Evolutionary conservation across 2,888 invertebrate species (phyloP).

Genomic region (Luperina nickerlii): DNA sequence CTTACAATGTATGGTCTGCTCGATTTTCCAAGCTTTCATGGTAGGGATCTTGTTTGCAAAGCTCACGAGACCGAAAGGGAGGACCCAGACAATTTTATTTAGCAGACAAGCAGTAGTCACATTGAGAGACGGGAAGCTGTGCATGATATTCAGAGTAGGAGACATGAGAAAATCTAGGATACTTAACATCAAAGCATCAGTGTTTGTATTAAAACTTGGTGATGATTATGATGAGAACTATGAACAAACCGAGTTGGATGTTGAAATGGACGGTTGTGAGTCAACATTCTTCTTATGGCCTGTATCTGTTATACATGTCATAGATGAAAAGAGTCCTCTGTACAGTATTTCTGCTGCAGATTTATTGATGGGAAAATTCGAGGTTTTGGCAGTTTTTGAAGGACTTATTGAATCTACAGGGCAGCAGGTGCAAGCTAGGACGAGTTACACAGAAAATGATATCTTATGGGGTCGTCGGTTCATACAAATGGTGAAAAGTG

Average conservation of each 20-base stretch:
- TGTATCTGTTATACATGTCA: slow-evolving; percentile 97
- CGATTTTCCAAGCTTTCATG: slow-evolving; percentile 95
- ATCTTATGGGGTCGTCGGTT: slow-evolving; percentile 97
- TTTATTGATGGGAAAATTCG: slow-evolving; percentile 95
- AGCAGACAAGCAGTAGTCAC: slow-evolving; percentile 97
- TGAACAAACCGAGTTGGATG: slow-evolving; percentile 94
- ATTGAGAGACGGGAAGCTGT: slow-evolving; percentile 95
- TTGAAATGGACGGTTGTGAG: slow-evolving; percentile 95
- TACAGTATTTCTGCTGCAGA: slow-evolving; percentile 97
- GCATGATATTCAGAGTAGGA: slow-evolving; percentile 97
- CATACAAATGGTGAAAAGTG: slow-evolving; percentile 94
- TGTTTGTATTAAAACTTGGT: slow-evolving; percentile 95
- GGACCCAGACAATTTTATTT: slow-evolving; percentile 98
- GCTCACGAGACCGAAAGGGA: slow-evolving; percentile 97
- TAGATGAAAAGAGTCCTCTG: slow-evolving; percentile 96
- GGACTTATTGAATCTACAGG: slow-evolving; percentile 97
- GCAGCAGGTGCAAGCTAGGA: slow-evolving; percentile 94
- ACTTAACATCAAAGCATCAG: slow-evolving; percentile 96
- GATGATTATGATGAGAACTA: slow-evolving; percentile 95
- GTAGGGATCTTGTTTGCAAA: slow-evolving; percentile 98
- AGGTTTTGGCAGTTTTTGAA: slow-evolving; percentile 96
- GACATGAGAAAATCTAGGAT: slow-evolving; percentile 99
- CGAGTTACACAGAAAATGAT: slow-evolving; percentile 95
- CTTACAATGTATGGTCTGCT: slow-evolving; percentile 97
- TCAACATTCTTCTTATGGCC: slow-evolving; percentile 99